Evolutionary conservation across 1,140 invertebrate species (phyloP).

Genomic region (Spodoptera litura): DNA sequence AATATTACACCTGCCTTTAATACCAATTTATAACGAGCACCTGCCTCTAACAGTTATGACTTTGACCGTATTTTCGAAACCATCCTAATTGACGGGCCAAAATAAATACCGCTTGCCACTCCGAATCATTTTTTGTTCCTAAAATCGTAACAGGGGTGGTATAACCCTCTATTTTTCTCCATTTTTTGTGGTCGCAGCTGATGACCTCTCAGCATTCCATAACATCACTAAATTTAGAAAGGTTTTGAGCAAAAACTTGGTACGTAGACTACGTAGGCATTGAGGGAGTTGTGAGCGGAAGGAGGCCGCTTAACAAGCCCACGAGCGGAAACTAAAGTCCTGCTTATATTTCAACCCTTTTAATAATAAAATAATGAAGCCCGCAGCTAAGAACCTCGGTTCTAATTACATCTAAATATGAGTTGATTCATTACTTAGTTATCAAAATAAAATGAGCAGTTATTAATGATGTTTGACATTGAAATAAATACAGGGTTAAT

Average conservation of each 20-base stretch:
- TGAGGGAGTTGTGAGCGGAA: constrained; percentile 29
- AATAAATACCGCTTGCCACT: background rate
- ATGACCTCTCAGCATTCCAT: constrained; percentile 38
- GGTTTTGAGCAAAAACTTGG: constrained; percentile 13
- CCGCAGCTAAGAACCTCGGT: background rate
- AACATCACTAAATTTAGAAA: constrained; percentile 38
- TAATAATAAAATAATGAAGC: constrained; percentile 11
- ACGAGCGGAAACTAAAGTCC: constrained; percentile 11
- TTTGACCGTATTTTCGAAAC: background rate
- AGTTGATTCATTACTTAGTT: too few species aligned
- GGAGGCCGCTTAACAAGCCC: background rate
- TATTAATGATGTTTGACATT: too few species aligned
- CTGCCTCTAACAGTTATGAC: too few species aligned
- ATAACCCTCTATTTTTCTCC: constrained; percentile 2
- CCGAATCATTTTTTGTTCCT: background rate
- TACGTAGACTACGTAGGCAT: constrained; percentile 1
- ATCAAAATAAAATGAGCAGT: background rate
- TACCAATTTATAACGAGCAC: too few species aligned
- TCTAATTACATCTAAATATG: constrained; percentile 10
- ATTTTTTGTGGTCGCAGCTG: constrained; percentile 20
- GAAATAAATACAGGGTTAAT: too few species aligned
- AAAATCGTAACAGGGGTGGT: constrained; percentile 24
- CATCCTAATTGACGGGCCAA: background rate
- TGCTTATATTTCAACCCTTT: constrained; percentile 11
- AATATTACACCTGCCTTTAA: too few species aligned